These are phyloP conservation scores for Drosophila eohydei DNA, from an alignment of 2,888 invertebrate species.

Conservation along the genomic window DNA sequence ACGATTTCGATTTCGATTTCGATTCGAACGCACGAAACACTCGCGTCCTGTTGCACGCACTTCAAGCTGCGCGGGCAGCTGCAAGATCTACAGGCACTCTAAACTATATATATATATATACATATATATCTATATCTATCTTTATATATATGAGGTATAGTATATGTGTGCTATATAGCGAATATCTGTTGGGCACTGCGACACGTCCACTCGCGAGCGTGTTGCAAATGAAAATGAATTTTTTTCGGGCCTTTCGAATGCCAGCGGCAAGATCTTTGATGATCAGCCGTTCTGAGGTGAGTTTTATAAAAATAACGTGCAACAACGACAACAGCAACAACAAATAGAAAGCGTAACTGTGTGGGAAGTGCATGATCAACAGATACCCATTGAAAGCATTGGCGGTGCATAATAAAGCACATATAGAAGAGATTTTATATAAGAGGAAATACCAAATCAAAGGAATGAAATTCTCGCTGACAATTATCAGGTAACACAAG, in stretches of 20 bases:
- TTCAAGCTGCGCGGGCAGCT: slow-evolving; percentile 60
- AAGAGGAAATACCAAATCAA: background rate
- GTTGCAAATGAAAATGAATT: slow-evolving; percentile 81
- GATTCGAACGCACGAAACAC: slow-evolving; percentile 3
- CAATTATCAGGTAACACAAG: too few relatives aligned
- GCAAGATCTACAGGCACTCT: slow-evolving; percentile 47
- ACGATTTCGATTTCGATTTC: slow-evolving; percentile 2
- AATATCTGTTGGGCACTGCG: slow-evolving; percentile 36
- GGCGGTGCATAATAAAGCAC: background rate
- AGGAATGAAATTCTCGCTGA: background rate
- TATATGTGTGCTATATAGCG: slow-evolving; percentile 50
- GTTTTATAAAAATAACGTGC: slow-evolving; percentile 76
- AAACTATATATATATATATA: slow-evolving; percentile 29
- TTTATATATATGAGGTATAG: slow-evolving; percentile 25
- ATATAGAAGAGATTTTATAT: background rate
- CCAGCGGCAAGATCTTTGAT: slow-evolving; percentile 54
- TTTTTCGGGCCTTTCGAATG: slow-evolving; percentile 26
- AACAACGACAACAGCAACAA: slow-evolving; percentile 40
- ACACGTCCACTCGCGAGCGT: slow-evolving; percentile 82
- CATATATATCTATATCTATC: slow-evolving; percentile 30
- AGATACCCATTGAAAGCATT: background rate
- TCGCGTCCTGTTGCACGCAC: slow-evolving; percentile 48
- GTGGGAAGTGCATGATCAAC: background rate
- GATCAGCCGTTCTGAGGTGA: slow-evolving; percentile 82
- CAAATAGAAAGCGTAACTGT: slow-evolving; percentile 1